These are phyloP conservation scores for Drosophila falleni DNA, from an alignment of 2,888 invertebrate species.

Conservation along the genomic window DNA sequence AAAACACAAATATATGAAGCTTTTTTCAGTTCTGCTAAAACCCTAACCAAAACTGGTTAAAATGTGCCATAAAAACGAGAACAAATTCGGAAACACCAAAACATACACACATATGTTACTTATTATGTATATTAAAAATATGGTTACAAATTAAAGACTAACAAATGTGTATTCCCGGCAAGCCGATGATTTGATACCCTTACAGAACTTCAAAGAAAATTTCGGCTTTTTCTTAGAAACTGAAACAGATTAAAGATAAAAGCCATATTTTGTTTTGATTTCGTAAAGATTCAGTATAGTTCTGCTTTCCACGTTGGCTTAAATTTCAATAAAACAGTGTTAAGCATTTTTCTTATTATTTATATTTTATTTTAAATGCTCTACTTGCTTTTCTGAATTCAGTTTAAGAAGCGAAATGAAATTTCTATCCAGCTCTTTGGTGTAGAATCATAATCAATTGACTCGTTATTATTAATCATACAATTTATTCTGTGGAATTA, in stretches of 20 bases:
- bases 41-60: slow-evolving; percentile 47
- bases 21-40: slow-evolving; percentile 69
- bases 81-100: slow-evolving; percentile 27
- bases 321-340: not conserved
- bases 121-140: slow-evolving; percentile 29
- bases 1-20: slow-evolving; percentile 52
- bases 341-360: not conserved
- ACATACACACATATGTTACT: slow-evolving; percentile 21
- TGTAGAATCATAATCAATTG: no score
- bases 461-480: no score
- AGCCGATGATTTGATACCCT: slow-evolving; percentile 32
- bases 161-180: slow-evolving; percentile 20
- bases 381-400: not conserved
- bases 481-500: not conserved
- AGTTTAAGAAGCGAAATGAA: not conserved
- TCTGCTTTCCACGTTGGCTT: not conserved
- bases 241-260: not conserved
- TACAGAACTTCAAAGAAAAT: slow-evolving; percentile 1
- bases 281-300: not conserved
- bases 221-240: not conserved
- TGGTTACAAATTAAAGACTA: slow-evolving; percentile 28
- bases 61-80: slow-evolving; percentile 35
- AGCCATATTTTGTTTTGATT: not conserved
- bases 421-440: no score
- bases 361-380: no score